These are phyloP conservation scores for Leptonema lineaticorne DNA, from an alignment of 1,140 invertebrate species.

Conservation along the genomic window DNA sequence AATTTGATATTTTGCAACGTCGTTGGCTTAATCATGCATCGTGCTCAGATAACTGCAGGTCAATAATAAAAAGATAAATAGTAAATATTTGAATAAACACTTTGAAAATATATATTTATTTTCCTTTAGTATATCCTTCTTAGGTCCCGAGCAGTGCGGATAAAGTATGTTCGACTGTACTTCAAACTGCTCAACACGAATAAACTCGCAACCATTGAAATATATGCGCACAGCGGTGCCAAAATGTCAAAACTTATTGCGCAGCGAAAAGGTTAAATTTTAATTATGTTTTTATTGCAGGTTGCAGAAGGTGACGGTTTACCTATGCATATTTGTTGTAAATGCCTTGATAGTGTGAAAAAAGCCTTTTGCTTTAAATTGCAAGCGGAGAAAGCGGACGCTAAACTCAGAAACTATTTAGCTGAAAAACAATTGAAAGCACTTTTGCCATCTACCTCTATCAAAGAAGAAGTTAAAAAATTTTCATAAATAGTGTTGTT, in stretches of 20 bases:
- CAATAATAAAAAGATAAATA: no score
- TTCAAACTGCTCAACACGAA: no score
- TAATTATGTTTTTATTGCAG: slow-evolving; percentile 2
- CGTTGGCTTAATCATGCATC: no score
- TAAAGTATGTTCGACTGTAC: no score
- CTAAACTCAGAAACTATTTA: slow-evolving; percentile 8
- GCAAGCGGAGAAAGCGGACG: slow-evolving; percentile 19
- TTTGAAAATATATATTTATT: no score
- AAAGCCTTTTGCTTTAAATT: slow-evolving; percentile 23
- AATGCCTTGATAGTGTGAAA: slow-evolving; percentile 18
- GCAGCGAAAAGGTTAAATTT: background rate
- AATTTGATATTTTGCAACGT: no score
- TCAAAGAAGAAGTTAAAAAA: slow-evolving; percentile 27
- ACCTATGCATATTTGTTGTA: slow-evolving; percentile 19
- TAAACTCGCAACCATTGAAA: no score
- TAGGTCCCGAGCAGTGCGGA: no score
- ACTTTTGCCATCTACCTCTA: background rate
- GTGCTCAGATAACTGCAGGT: no score
- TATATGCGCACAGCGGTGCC: background rate
- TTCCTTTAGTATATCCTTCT: background rate
- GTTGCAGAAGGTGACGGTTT: slow-evolving; percentile 16
- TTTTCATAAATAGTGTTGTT: background rate
- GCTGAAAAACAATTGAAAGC: slow-evolving; percentile 1
- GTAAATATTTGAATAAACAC: no score
- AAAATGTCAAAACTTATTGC: no score